Percentiles rank a stretch among this genome's conserved stretches.
These are phyloP conservation scores for Pristis pectinata DNA, from an alignment of 2,797 vertebrate genomes.

Conservation along the genomic window DNA sequence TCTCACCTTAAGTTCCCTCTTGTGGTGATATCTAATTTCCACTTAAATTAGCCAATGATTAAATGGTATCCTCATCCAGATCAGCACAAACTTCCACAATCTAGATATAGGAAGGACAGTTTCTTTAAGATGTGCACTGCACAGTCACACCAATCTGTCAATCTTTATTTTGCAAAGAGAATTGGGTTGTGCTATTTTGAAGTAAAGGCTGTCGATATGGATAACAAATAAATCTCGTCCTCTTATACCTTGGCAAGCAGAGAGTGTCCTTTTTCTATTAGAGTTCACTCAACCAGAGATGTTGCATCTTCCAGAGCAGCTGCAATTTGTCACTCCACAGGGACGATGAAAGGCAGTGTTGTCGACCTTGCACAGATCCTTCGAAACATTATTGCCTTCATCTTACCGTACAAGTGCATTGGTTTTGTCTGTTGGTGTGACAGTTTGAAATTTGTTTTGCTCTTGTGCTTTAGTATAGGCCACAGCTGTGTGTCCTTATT, in stretches of 20 bases:
- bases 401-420: background rate
- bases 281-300: constrained; percentile 34
- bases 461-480: background rate
- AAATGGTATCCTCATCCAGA: background rate
- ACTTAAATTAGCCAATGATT: background rate
- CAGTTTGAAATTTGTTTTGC: background rate
- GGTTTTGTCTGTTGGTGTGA: background rate
- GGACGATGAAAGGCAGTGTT: background rate
- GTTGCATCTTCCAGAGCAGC: background rate
- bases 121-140: background rate
- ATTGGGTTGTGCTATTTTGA: constrained; percentile 1
- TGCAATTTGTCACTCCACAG: constrained; percentile 12
- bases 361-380: background rate
- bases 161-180: constrained; percentile 6
- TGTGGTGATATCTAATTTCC: background rate
- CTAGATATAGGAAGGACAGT: background rate
- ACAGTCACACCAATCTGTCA: background rate
- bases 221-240: constrained; percentile 27
- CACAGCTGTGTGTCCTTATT: background rate
- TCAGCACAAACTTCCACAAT: background rate
- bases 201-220: constrained; percentile 11
- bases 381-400: constrained; percentile 2
- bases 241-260: constrained; percentile 12
- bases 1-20: background rate
- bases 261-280: constrained; percentile 28